These are phyloP conservation scores for Oryzias melastigma DNA, from an alignment of 2,113 vertebrate species.

Conservation along the genomic window DNA sequence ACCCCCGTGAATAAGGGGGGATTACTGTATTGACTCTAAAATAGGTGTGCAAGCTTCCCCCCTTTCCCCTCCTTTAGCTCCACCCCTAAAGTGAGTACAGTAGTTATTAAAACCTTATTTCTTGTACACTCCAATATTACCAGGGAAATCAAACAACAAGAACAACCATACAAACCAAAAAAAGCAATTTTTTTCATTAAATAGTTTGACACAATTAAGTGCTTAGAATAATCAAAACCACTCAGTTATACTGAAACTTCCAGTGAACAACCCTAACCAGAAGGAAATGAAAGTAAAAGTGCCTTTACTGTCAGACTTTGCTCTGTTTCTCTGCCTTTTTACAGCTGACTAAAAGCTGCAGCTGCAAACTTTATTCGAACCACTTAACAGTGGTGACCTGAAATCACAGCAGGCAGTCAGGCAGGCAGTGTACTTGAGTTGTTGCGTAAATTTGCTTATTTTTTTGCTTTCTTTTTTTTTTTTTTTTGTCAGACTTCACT, in stretches of 20 bases:
- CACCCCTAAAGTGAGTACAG: too few relatives aligned
- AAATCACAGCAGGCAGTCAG: constrained; percentile 45
- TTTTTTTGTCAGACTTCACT: constrained; percentile 43
- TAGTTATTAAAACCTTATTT: too few relatives aligned
- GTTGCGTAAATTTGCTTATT: constrained; percentile 57
- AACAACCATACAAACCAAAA: not conserved
- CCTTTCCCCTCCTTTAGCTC: too few relatives aligned
- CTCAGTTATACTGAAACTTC: constrained; percentile 3
- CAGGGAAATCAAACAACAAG: not conserved
- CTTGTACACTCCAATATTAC: too few relatives aligned
- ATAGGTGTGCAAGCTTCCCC: too few relatives aligned
- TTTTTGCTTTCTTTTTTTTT: constrained; percentile 37
- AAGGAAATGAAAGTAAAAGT: constrained; percentile 44
- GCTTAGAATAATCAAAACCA: constrained; percentile 6
- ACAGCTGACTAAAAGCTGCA: constrained; percentile 49
- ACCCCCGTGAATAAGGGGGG: too few relatives aligned
- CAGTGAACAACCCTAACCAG: constrained; percentile 18
- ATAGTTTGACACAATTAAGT: not conserved
- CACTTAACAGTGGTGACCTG: constrained; percentile 51
- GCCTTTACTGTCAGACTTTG: constrained; percentile 24
- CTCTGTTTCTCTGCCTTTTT: constrained; percentile 36
- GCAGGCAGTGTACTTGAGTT: constrained; percentile 38
- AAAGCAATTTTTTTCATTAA: not conserved
- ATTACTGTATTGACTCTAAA: too few relatives aligned
- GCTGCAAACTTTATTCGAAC: constrained; percentile 58